Percentiles rank a stretch among this genome's conserved stretches.
Evolutionary conservation across 2,113 vertebrate genomes (phyloP).

Genomic region (Coturnix japonica): DNA sequence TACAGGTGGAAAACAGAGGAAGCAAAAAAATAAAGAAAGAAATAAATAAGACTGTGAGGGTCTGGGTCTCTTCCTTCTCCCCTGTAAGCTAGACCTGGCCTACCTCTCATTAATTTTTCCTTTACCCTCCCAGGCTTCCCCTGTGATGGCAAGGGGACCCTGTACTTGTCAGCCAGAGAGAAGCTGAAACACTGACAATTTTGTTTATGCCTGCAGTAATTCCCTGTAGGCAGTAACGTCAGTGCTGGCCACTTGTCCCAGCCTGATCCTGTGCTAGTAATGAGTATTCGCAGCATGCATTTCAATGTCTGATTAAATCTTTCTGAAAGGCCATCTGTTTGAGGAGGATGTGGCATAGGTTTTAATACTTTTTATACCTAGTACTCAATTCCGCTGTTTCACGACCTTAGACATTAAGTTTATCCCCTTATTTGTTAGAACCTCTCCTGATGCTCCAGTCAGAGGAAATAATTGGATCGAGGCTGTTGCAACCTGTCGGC

Average conservation of each 20-base stretch:
- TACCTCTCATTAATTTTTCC: not conserved
- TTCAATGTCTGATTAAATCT: constrained; percentile 74
- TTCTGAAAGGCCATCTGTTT: constrained; percentile 73
- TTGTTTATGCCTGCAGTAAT: constrained; percentile 62
- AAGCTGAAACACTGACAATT: constrained; percentile 28
- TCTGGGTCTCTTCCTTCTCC: not conserved
- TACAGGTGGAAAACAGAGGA: fast-evolving
- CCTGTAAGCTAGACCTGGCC: not conserved
- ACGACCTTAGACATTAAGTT: constrained; percentile 63
- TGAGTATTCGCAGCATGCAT: constrained; percentile 72
- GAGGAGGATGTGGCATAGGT: constrained; percentile 56
- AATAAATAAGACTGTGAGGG: not conserved
- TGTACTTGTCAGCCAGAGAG: not conserved
- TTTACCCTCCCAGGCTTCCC: not conserved
- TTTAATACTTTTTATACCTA: constrained; percentile 59
- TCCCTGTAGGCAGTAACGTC: constrained; percentile 69
- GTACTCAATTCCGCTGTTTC: constrained; percentile 13
- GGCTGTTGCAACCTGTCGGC: not conserved
- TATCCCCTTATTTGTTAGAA: constrained; percentile 21
- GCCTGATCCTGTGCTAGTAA: constrained; percentile 68
- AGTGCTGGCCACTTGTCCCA: constrained; percentile 69
- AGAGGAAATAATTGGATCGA: not conserved
- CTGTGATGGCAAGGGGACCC: not conserved
- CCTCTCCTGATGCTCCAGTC: not conserved
- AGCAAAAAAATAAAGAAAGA: not conserved